A percentile compares a stretch with the other conserved stretches of the same genome.
phyloP scores from a whole-genome alignment of 2,888 invertebrate species.

The Venustoraphidia nigricollis region DNA sequence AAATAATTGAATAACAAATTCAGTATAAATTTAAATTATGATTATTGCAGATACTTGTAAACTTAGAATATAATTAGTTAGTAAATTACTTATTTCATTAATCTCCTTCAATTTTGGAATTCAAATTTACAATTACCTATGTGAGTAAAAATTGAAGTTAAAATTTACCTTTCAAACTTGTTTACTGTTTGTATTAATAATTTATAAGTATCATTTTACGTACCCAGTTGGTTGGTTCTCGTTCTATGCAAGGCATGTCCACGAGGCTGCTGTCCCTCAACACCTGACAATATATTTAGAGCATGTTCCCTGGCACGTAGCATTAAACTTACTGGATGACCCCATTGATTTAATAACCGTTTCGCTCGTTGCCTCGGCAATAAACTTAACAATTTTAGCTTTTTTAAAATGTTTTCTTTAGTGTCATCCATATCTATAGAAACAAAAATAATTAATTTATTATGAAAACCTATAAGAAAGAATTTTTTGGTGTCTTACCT shows the following conservation, averaged over 20 bases:
- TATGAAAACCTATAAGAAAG: background rate
- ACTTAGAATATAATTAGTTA: too few species aligned
- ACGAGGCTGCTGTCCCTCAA: constrained; percentile 29
- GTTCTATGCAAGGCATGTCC: constrained; percentile 18
- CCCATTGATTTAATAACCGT: constrained; percentile 62
- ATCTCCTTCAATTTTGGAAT: too few species aligned
- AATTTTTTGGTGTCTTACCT: constrained; percentile 31
- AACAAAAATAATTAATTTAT: constrained; percentile 2
- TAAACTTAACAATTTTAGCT: constrained; percentile 55
- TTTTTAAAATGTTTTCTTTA: constrained; percentile 44
- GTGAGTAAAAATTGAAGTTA: too few species aligned
- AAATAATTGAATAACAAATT: constrained; percentile 7
- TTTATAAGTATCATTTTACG: background rate
- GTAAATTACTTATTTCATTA: too few species aligned
- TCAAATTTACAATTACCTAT: too few species aligned
- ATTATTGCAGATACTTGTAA: too few species aligned
- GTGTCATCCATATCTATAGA: constrained; percentile 32
- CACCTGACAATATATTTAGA: constrained; percentile 60
- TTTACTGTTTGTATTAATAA: too few species aligned
- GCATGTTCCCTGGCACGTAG: constrained; percentile 71
- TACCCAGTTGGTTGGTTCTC: constrained; percentile 14
- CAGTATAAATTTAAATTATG: background rate
- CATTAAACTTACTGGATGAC: constrained; percentile 59
- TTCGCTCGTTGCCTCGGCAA: constrained; percentile 65
- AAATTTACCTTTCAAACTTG: too few species aligned